These are phyloP conservation scores for Mechanitis mazaeus DNA, from an alignment of 2,888 invertebrate genomes.

Conservation along the genomic window DNA sequence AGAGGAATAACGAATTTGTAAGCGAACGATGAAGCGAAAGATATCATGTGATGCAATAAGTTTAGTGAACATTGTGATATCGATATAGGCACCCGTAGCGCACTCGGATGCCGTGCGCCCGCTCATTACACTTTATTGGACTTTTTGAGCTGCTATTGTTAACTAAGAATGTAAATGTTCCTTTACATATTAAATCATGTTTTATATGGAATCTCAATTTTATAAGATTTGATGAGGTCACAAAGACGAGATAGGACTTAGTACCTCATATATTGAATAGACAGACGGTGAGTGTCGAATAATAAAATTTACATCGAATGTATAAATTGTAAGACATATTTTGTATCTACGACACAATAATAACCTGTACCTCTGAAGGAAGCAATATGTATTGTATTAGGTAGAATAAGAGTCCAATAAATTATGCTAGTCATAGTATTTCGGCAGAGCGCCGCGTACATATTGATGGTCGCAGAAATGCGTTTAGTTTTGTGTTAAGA, in stretches of 20 bases:
- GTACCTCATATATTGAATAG: neutral
- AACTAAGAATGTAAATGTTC: slow-evolving; percentile 4
- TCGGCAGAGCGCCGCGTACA: slow-evolving; percentile 23
- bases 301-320: slow-evolving; percentile 19
- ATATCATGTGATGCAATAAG: slow-evolving; percentile 62
- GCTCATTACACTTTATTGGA: slow-evolving; percentile 28
- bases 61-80: slow-evolving; percentile 51
- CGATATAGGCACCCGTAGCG: slow-evolving; percentile 44
- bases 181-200: slow-evolving; percentile 16
- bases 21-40: slow-evolving; percentile 49
- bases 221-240: slow-evolving; percentile 15
- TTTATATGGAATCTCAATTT: slow-evolving; percentile 29
- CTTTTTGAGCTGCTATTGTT: slow-evolving; percentile 12
- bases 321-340: slow-evolving; percentile 12
- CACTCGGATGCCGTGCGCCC: slow-evolving; percentile 31
- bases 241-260: slow-evolving; percentile 5
- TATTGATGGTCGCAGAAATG: slow-evolving; percentile 17
- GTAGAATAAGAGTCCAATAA: slow-evolving; percentile 30
- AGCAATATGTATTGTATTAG: slow-evolving; percentile 21
- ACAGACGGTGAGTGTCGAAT: slow-evolving; percentile 3
- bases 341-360: neutral
- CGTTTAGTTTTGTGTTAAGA: neutral
- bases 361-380: slow-evolving; percentile 10
- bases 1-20: slow-evolving; percentile 37
- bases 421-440: slow-evolving; percentile 39